A percentile compares a stretch with the other conserved stretches of the same genome.
Conservation (phyloP, 2,888 invertebrate genomes). For the Thalpophila matura region DNA sequence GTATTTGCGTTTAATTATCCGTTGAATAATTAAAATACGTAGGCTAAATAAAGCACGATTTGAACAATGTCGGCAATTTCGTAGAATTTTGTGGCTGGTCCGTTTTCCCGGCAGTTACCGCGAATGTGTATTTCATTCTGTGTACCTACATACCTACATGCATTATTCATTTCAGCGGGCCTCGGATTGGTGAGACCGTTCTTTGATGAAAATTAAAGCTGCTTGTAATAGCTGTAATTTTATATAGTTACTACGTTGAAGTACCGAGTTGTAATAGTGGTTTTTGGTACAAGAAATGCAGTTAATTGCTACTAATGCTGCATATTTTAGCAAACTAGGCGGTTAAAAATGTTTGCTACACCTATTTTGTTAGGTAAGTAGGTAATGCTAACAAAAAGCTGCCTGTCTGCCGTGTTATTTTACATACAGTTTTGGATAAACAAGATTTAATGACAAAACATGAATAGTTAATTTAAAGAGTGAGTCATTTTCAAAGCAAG, state of each 20-base stretch:
- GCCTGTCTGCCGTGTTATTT: background rate
- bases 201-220: constrained; percentile 51
- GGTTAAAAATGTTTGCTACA: background rate
- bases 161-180: constrained; percentile 58
- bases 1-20: constrained; percentile 43
- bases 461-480: background rate
- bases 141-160: too few species aligned
- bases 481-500: background rate
- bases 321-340: background rate
- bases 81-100: constrained; percentile 43
- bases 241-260: constrained; percentile 13
- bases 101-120: constrained; percentile 41
- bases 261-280: background rate
- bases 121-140: constrained; percentile 61
- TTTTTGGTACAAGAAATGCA: background rate
- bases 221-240: constrained; percentile 38
- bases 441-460: background rate
- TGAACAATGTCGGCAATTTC: constrained; percentile 52
- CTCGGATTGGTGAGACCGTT: constrained; percentile 12
- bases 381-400: background rate
- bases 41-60: constrained; percentile 45
- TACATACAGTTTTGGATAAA: background rate
- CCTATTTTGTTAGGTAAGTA: background rate
- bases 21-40: constrained; percentile 34
- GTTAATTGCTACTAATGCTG: constrained; percentile 7